A percentile compares a stretch with the other conserved stretches of the same genome.
These are phyloP conservation scores for Chloroceryle aenea DNA, from an alignment of 2,113 vertebrate genomes.

Conservation along the genomic window DNA sequence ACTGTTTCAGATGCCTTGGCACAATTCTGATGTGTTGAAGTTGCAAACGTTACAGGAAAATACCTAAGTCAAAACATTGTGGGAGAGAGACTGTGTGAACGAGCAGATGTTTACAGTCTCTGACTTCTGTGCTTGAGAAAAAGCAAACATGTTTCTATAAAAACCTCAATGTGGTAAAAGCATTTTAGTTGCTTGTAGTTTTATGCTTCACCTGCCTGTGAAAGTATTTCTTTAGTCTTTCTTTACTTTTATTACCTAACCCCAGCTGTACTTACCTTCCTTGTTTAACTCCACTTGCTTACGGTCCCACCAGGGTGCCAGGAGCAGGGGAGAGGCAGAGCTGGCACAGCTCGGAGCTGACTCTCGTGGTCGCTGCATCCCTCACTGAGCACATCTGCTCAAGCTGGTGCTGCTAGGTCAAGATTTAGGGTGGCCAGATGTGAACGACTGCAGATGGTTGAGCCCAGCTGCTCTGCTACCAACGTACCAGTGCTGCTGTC, in stretches of 20 bases:
- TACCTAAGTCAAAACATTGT: conserved; percentile 60
- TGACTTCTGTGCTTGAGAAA: conserved; percentile 6
- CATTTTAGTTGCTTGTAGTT: background rate
- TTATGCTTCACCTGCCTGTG: background rate
- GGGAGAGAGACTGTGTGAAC: conserved; percentile 5
- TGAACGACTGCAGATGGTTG: background rate
- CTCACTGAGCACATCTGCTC: background rate
- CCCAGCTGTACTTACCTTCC: background rate
- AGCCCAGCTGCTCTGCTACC: background rate
- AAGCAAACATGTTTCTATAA: background rate
- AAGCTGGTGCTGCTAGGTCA: background rate
- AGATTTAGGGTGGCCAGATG: background rate
- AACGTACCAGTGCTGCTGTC: background rate
- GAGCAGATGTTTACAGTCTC: conserved; percentile 56
- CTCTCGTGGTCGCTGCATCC: background rate
- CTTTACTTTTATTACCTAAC: background rate
- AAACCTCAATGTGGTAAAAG: background rate
- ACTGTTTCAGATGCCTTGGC: conserved; percentile 23
- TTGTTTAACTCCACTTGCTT: background rate
- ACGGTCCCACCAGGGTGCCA: background rate
- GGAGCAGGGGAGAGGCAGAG: background rate
- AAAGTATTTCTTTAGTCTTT: background rate
- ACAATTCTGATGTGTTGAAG: conserved; percentile 36
- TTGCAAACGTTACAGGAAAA: conserved; percentile 30
- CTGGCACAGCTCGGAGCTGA: background rate